Evolutionary conservation across 1,140 invertebrate species (phyloP).

Genomic region (Trialeurodes vaporariorum): DNA sequence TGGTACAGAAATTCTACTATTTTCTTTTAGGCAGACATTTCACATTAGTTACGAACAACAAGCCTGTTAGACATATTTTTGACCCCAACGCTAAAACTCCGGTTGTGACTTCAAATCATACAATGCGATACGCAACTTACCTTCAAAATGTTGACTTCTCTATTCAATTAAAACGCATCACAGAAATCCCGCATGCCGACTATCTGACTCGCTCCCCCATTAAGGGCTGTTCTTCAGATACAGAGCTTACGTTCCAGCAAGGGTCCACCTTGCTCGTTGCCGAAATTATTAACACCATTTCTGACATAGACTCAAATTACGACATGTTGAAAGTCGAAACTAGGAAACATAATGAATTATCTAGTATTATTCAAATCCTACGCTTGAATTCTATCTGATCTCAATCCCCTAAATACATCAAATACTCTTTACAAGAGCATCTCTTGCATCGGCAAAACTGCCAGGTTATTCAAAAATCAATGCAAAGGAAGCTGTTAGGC

Average conservation of each 20-base stretch:
- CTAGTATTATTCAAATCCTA: background rate
- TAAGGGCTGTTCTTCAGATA: background rate
- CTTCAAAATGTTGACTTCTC: slow-evolving; percentile 31
- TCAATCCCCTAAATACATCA: background rate
- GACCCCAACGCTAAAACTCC: slow-evolving; percentile 28
- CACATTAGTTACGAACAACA: slow-evolving; percentile 36
- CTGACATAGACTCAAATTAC: background rate
- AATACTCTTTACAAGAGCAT: background rate
- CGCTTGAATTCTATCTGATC: background rate
- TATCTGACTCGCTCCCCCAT: slow-evolving; percentile 25
- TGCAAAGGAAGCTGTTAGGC: slow-evolving; percentile 25
- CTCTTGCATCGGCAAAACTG: slow-evolving; percentile 1
- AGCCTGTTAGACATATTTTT: slow-evolving; percentile 19
- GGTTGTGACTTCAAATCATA: slow-evolving; percentile 21
- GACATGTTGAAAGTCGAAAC: background rate
- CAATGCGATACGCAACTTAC: slow-evolving; percentile 31
- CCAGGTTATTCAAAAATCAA: slow-evolving; percentile 19
- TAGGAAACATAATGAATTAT: background rate
- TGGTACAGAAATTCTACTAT: slow-evolving; percentile 35
- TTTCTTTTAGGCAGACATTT: slow-evolving; percentile 37
- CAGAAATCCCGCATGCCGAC: slow-evolving; percentile 27
- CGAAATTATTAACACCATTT: background rate
- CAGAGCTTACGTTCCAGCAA: background rate
- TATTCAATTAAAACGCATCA: slow-evolving; percentile 27
- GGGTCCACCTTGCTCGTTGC: background rate